phyloP scores from a whole-genome alignment of 2,113 vertebrate species.

The Heterochromis multidens region DNA sequence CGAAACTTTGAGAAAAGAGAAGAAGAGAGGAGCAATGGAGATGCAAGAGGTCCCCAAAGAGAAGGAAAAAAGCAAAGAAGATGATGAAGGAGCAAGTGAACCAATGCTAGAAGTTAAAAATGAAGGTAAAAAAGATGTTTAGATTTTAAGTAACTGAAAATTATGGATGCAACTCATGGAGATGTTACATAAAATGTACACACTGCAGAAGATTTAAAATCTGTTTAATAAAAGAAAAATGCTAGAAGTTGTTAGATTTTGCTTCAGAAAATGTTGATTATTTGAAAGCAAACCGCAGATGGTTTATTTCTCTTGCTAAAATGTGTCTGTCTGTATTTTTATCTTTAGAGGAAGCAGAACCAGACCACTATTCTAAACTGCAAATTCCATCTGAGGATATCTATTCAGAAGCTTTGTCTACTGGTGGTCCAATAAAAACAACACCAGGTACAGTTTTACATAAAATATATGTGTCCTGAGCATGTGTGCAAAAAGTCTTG shows the following conservation, averaged over 20 bases:
- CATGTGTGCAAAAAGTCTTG: neutral
- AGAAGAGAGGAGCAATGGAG: constrained; percentile 44
- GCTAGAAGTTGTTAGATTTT: neutral
- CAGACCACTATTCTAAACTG: constrained; percentile 32
- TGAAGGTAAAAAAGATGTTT: constrained; percentile 22
- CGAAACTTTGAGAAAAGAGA: constrained; percentile 14
- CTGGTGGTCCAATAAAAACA: neutral
- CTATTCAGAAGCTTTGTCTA: constrained; percentile 20
- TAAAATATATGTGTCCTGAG: neutral
- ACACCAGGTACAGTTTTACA: constrained; percentile 27
- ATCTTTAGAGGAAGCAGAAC: constrained; percentile 38
- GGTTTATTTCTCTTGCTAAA: neutral
- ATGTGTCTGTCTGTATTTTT: constrained; percentile 16
- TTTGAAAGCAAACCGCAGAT: neutral
- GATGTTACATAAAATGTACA: neutral
- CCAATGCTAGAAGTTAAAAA: neutral
- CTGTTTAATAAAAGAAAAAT: neutral
- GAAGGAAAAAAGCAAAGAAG: neutral
- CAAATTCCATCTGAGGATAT: constrained; percentile 41
- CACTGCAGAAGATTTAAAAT: neutral
- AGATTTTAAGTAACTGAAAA: neutral
- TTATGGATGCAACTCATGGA: neutral
- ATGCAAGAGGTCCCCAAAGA: constrained; percentile 21
- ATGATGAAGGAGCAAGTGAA: neutral
- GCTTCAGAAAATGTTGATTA: neutral